A percentile compares a stretch with the other conserved stretches of the same genome.
Conservation (phyloP, 53 echinoderm and acorn worm species). For the Crossaster papposus region DNA sequence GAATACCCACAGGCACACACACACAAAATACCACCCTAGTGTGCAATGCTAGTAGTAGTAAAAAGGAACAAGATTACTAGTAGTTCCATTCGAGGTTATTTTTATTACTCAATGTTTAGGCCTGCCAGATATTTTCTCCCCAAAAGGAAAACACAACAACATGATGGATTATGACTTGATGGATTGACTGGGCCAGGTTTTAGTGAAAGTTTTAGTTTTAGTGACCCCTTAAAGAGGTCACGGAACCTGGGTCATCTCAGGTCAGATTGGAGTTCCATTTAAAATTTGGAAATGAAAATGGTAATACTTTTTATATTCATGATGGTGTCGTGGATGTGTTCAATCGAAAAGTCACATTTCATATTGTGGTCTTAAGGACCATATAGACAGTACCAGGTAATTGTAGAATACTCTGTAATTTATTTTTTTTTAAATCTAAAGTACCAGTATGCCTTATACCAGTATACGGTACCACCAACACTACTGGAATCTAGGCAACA, state of each 20-base stretch:
- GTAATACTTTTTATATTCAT: not conserved
- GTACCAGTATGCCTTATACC: too few species aligned
- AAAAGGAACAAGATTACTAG: not conserved
- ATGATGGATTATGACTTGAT: constrained; percentile 29
- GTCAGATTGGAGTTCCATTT: not conserved
- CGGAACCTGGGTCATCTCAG: constrained; percentile 24
- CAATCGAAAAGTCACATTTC: not conserved
- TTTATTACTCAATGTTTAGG: constrained; percentile 2
- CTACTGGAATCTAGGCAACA: too few species aligned
- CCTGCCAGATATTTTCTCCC: not conserved
- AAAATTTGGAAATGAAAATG: not conserved
- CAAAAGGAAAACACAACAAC: constrained; percentile 5
- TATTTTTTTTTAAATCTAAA: too few species aligned
- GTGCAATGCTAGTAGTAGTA: not conserved
- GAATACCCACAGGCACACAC: constrained; percentile 1
- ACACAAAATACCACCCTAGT: not conserved
- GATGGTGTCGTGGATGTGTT: not conserved
- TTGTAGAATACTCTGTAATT: too few species aligned
- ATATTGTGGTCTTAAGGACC: too few species aligned
- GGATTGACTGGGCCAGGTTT: constrained; percentile 26
- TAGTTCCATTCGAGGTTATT: not conserved
- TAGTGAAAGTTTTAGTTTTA: constrained; percentile 2
- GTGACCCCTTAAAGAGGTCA: not conserved
- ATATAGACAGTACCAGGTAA: too few species aligned
- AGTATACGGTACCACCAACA: too few species aligned